phyloP scores from a whole-genome alignment of 1,140 invertebrate species.

The Orchestia grillus region DNA sequence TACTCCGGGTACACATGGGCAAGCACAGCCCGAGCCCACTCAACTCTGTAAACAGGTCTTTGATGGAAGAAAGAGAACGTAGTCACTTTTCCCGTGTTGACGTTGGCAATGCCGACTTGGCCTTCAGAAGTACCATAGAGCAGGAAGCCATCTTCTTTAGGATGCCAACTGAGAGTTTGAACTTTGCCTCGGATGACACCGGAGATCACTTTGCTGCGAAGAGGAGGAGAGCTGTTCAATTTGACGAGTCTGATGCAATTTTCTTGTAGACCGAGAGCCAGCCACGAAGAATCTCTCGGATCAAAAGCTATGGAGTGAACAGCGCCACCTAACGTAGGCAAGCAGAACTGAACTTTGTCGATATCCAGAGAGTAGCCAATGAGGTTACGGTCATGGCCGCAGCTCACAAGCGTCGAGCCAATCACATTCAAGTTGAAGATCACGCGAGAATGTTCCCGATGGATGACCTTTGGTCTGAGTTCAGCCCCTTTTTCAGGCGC shows the following conservation, averaged over 20 bases:
- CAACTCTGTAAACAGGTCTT: slow-evolving; percentile 65
- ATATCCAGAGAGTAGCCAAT: slow-evolving; percentile 58
- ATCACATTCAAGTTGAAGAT: slow-evolving; percentile 62
- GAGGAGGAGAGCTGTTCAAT: slow-evolving; percentile 57
- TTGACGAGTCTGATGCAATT: slow-evolving; percentile 63
- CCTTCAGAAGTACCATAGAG: slow-evolving; percentile 64
- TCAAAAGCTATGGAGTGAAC: slow-evolving; percentile 56
- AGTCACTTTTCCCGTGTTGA: slow-evolving; percentile 54
- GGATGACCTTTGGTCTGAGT: not conserved
- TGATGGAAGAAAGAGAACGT: slow-evolving; percentile 65
- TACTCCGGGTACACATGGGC: slow-evolving; percentile 53
- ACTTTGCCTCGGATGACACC: slow-evolving; percentile 65
- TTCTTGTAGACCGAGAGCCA: slow-evolving; percentile 63
- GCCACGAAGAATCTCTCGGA: slow-evolving; percentile 49
- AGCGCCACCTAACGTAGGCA: slow-evolving; percentile 60
- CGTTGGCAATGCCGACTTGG: slow-evolving; percentile 63
- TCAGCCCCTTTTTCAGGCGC: not conserved
- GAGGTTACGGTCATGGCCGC: slow-evolving; percentile 62
- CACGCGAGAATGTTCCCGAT: slow-evolving; percentile 59
- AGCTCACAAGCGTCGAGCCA: slow-evolving; percentile 58
- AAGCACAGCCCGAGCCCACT: slow-evolving; percentile 63
- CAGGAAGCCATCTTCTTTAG: slow-evolving; percentile 61
- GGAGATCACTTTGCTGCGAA: slow-evolving; percentile 55
- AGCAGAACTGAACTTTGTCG: slow-evolving; percentile 57
- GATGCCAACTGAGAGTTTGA: slow-evolving; percentile 65